Evolutionary conservation across 2,113 vertebrate genomes (phyloP).

Genomic region (Marmota monax): DNA sequence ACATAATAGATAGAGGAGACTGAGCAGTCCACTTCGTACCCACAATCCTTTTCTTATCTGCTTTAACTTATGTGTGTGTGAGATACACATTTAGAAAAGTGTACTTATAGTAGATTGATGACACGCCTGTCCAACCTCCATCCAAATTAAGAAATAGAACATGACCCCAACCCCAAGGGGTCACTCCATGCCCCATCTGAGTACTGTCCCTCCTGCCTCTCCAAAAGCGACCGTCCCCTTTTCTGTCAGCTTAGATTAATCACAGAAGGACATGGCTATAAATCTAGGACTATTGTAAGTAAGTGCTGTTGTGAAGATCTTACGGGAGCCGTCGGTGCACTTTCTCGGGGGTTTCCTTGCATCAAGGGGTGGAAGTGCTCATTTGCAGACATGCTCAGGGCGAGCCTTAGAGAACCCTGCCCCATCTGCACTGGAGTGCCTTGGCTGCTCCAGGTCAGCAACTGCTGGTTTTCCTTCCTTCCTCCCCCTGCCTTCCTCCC

Average conservation of each 20-base stretch:
- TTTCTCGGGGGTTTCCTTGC: not conserved
- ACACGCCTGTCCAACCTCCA: not conserved
- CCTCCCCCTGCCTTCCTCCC: too few species aligned
- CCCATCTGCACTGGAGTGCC: not conserved
- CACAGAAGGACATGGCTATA: not conserved
- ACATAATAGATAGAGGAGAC: not conserved
- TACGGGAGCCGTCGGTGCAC: not conserved
- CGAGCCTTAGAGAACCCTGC: not conserved
- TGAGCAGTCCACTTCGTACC: not conserved
- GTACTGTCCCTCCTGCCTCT: rapidly evolving
- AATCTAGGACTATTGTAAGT: too few species aligned
- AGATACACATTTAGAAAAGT: not conserved
- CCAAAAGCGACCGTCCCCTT: not conserved
- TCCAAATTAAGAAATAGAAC: not conserved
- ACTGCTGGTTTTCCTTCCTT: not conserved
- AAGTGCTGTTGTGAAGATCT: not conserved
- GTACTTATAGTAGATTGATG: rapidly evolving
- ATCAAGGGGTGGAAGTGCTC: rapidly evolving
- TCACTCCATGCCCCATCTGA: rapidly evolving
- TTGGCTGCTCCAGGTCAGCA: too few species aligned
- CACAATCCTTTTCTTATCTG: not conserved
- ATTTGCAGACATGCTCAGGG: rapidly evolving
- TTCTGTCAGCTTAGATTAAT: not conserved
- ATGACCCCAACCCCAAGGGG: rapidly evolving
- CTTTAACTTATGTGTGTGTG: not conserved